phyloP scores from a whole-genome alignment of 1,140 invertebrate genomes.

The Drosophila simulans region DNA sequence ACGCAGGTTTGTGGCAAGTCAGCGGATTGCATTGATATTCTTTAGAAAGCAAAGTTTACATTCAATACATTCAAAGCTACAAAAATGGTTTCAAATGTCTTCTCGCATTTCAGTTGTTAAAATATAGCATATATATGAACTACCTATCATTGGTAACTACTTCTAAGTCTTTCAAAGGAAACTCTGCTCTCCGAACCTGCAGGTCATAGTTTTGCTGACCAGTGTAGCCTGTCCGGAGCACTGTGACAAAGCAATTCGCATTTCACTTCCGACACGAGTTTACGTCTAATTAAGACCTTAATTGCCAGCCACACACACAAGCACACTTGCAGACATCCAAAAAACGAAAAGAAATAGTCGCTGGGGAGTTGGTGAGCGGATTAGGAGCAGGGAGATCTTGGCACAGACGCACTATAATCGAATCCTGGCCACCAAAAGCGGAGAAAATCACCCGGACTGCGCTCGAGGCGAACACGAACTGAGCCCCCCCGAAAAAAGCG shows the following conservation, averaged over 20 bases:
- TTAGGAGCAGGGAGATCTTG: background rate
- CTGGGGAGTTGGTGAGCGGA: background rate
- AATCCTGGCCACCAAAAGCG: conserved; percentile 4
- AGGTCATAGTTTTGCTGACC: background rate
- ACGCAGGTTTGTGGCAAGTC: no score
- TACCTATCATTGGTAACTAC: no score
- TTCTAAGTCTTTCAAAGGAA: no score
- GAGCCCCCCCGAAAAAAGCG: conserved; percentile 20
- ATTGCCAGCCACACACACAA: conserved; percentile 37
- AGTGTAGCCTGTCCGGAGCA: conserved; percentile 29
- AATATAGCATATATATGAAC: no score
- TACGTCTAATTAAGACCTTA: conserved; percentile 50
- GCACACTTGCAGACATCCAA: background rate
- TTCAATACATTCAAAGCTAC: no score
- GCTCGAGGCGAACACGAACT: conserved; percentile 51
- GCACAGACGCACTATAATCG: conserved; percentile 1
- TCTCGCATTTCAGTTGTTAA: no score
- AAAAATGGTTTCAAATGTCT: no score
- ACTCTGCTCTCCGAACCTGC: no score
- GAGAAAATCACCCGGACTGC: conserved; percentile 31
- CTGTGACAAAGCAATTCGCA: conserved; percentile 33
- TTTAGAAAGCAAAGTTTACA: no score
- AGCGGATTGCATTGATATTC: no score
- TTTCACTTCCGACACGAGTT: conserved; percentile 50
- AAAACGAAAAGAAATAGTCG: background rate